Base-by-base conservation (phyloP, 2,797 vertebrate species). In the Erethizon dorsatum region DNA sequence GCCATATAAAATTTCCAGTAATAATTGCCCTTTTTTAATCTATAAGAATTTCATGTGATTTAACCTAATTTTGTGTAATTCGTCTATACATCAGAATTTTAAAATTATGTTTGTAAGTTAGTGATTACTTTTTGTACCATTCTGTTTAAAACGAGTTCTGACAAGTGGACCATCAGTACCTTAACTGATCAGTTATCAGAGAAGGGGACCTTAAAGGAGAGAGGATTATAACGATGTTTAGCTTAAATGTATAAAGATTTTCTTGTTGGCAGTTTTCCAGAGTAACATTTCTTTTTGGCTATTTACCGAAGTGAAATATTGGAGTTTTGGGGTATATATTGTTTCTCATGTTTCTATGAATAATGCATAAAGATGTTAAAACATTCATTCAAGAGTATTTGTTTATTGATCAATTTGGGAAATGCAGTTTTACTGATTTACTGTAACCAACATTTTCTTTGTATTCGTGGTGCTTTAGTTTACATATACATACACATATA, bases 271-370 rank as follows among this genome's bases (percentile, higher is more conserved):
- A 83, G 37, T 41, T 97, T 96, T 96, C 4, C 37, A 92, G 52
- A 77, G 4, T 94, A 94, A 54, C 47, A 83, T 45, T 93, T 95
- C 50, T 92, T 96, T 83, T 41, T 77, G 12, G 41, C 12, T 97
- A 59, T 96, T 97, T 96, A 11, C 69, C 92, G 73, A 85, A 89
- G 24, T 92, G 63, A 92, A 95, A 73, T 91, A 91, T 75, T 85
- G 75, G n/a, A 63, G 45, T 69, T 88, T 28, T 97, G 79, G 84
- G 31, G 6, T 95, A 52, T n/a, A 56, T 41, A 33, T 59, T 41
- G 33, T 63, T 69, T 95, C 10, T 91, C 10, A 52, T 78, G 20
- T 79, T 97, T 92, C 65, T 90, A 0, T 83, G 50, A 50, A 57
- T 95, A 89, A 61, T 67, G 56, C 22, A 33, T 50, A 50, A 96